Evolutionary conservation across 2,888 invertebrate genomes (phyloP).

Genomic region (Colletes collaris): DNA sequence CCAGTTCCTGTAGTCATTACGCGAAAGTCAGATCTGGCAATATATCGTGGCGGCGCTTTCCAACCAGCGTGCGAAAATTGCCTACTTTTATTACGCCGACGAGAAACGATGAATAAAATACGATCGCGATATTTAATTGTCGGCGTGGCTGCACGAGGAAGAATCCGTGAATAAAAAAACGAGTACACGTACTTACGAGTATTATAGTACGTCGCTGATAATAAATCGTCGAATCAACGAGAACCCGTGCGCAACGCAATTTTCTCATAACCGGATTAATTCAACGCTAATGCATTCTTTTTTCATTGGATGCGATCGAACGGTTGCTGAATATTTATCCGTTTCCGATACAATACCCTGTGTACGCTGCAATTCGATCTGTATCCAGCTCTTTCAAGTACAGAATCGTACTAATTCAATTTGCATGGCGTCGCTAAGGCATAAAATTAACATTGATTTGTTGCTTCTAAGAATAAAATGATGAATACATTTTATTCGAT

Average conservation of each 20-base stretch:
- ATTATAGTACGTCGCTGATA: constrained; percentile 36
- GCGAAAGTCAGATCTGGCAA: constrained; percentile 32
- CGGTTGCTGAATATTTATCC: constrained; percentile 14
- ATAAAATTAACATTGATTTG: neutral
- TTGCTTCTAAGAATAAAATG: neutral
- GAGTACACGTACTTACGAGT: constrained; percentile 26
- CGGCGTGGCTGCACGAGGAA: constrained; percentile 36
- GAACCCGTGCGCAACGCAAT: constrained; percentile 10
- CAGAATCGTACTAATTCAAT: constrained; percentile 8
- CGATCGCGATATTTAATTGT: constrained; percentile 59
- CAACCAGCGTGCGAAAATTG: constrained; percentile 19
- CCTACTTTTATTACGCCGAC: constrained; percentile 38
- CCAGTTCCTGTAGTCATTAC: constrained; percentile 40
- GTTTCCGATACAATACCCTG: constrained; percentile 1
- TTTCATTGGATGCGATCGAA: neutral
- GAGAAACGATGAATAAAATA: constrained; percentile 43
- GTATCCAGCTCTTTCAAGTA: constrained; percentile 1
- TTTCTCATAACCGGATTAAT: constrained; percentile 28
- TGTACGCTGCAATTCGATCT: neutral
- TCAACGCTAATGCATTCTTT: neutral
- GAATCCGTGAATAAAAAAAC: constrained; percentile 31
- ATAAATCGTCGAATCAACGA: constrained; percentile 58
- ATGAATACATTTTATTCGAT: no score
- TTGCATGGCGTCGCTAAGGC: neutral
- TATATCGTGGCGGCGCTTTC: constrained; percentile 30